Percentiles rank a stretch among this genome's conserved stretches.
phyloP scores from a whole-genome alignment of 2,888 invertebrate genomes.

The Sesamia inferens region DNA sequence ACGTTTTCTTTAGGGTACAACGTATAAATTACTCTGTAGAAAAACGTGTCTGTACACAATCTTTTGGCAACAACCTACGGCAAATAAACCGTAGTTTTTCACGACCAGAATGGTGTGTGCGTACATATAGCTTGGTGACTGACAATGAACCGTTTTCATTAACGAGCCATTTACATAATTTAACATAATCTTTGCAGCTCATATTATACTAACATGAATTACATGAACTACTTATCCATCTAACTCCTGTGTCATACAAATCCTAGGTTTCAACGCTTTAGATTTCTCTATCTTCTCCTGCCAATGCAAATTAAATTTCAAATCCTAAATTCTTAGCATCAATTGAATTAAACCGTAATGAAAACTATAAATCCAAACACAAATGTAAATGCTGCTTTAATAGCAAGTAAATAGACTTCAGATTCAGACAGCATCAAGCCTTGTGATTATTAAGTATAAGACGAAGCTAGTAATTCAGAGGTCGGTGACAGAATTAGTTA shows the following conservation, averaged over 20 bases:
- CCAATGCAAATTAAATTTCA: conserved; percentile 25
- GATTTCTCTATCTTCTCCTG: conserved; percentile 7
- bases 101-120: neutral
- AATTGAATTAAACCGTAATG: conserved; percentile 7
- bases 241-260: conserved; percentile 47
- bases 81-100: neutral
- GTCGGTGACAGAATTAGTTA: conserved; percentile 71
- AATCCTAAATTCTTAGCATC: accelerated
- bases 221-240: conserved; percentile 45
- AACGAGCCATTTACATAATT: conserved; percentile 51
- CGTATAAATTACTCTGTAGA: neutral
- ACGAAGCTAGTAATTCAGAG: conserved; percentile 59
- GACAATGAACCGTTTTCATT: conserved; percentile 34
- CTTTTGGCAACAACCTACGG: too few relatives aligned
- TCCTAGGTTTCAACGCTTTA: conserved; percentile 49
- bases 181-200: conserved; percentile 42
- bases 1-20: neutral
- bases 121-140: conserved; percentile 1
- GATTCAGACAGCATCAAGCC: neutral
- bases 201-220: conserved; percentile 50
- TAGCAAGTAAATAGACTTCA: neutral
- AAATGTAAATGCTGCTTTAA: conserved; percentile 4
- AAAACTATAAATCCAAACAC: conserved; percentile 10
- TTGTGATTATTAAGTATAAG: conserved; percentile 48
- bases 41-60: neutral